These are phyloP conservation scores for Actinia tenebrosa DNA, from an alignment of 64 coral and sea anemone genomes.

Conservation along the genomic window DNA sequence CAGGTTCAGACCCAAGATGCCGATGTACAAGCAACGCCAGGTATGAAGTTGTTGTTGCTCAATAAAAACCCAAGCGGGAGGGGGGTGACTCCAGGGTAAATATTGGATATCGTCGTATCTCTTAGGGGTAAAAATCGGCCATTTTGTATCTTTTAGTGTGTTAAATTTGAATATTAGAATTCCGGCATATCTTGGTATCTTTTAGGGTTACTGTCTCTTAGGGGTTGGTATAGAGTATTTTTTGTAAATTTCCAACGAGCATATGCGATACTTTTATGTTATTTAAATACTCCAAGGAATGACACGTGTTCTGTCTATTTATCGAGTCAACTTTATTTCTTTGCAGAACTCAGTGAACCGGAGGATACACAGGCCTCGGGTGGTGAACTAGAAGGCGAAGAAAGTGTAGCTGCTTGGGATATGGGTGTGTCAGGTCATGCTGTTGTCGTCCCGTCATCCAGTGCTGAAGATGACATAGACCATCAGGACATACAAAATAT, in stretches of 20 bases:
- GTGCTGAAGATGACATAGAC: constrained; percentile 5
- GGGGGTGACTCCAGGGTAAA: too few relatives aligned
- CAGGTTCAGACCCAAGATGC: constrained; percentile 22
- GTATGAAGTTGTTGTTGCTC: not conserved
- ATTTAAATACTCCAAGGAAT: too few relatives aligned
- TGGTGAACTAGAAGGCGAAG: constrained; percentile 24
- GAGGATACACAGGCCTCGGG: constrained; percentile 34
- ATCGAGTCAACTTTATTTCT: not conserved
- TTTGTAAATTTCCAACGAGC: too few relatives aligned
- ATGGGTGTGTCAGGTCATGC: constrained; percentile 50
- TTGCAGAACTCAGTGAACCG: not conserved
- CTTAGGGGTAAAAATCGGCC: too few relatives aligned
- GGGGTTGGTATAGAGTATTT: too few relatives aligned
- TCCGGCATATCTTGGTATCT: too few relatives aligned
- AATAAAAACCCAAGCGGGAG: not conserved
- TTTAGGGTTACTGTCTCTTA: too few relatives aligned
- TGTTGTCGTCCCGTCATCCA: constrained; percentile 28
- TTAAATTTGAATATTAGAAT: too few relatives aligned
- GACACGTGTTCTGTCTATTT: not conserved
- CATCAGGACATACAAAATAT: not conserved
- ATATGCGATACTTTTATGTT: too few relatives aligned
- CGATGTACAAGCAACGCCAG: constrained; percentile 38
- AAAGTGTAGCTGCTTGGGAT: constrained; percentile 32
- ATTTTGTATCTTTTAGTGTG: too few relatives aligned
- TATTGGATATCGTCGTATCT: too few relatives aligned